Percentiles rank a stretch among this genome's conserved stretches.
phyloP scores from a whole-genome alignment of 2,113 vertebrate genomes.

The Butorides virescens region DNA sequence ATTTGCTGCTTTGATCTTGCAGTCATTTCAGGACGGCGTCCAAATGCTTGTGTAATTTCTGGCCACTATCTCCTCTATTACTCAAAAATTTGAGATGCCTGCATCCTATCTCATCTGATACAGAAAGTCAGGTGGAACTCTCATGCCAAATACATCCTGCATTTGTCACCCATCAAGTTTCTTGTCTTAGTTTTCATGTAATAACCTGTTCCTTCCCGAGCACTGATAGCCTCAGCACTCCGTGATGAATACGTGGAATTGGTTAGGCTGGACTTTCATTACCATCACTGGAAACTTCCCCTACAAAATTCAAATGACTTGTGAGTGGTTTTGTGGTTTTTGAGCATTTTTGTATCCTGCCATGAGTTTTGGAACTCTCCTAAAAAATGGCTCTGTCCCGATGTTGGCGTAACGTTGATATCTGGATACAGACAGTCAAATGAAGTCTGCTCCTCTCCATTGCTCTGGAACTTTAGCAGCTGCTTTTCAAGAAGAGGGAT shows the following conservation, averaged over 20 bases:
- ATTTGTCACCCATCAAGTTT: neutral
- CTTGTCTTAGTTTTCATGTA: neutral
- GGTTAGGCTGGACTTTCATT: neutral
- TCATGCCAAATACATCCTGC: neutral
- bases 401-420: rapidly evolving
- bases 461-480: neutral
- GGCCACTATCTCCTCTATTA: neutral
- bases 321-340: neutral
- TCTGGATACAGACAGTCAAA: neutral
- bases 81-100: neutral
- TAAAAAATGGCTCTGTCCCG: neutral
- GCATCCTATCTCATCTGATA: neutral
- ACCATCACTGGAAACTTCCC: neutral
- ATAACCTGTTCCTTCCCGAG: neutral
- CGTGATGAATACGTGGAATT: neutral
- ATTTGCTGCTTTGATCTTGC: neutral
- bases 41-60: neutral
- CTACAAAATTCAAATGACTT: neutral
- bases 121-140: neutral
- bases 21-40: neutral
- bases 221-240: neutral
- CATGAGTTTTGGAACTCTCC: neutral
- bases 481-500: neutral
- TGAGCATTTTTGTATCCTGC: neutral
- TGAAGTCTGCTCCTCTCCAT: neutral